These are phyloP conservation scores for Chrysodeixis includens DNA, from an alignment of 2,888 invertebrate genomes.

Conservation along the genomic window DNA sequence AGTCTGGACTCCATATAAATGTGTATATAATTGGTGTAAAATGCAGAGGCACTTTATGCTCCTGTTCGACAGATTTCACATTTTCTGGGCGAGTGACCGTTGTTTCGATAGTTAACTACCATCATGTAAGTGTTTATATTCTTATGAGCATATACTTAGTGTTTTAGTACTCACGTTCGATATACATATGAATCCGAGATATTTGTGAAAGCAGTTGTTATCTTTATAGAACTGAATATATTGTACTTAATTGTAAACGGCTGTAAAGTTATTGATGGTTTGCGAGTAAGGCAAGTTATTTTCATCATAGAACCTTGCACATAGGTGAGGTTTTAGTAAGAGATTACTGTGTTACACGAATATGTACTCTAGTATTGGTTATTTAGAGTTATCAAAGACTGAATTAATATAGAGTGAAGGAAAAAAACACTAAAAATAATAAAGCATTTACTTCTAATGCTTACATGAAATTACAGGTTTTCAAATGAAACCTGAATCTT, in stretches of 20 bases:
- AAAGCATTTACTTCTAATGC: too few species aligned
- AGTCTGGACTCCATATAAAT: constrained; percentile 14
- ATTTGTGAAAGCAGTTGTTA: not conserved
- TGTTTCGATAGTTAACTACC: too few species aligned
- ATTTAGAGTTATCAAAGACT: too few species aligned
- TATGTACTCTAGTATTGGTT: too few species aligned
- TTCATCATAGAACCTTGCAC: too few species aligned
- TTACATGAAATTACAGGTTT: too few species aligned
- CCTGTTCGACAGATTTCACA: not conserved
- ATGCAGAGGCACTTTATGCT: constrained; percentile 33
- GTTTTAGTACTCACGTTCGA: not conserved
- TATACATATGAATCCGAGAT: not conserved
- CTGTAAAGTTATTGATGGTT: not conserved
- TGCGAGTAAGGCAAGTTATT: not conserved
- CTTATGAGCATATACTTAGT: not conserved
- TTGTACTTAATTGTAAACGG: not conserved
- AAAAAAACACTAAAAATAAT: too few species aligned
- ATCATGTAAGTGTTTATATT: not conserved
- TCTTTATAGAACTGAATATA: not conserved
- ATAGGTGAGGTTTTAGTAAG: too few species aligned
- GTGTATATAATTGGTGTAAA: constrained; percentile 26
- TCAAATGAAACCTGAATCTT: too few species aligned
- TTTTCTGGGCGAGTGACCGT: not conserved
- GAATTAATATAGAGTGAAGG: too few species aligned
- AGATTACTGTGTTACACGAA: too few species aligned